These are phyloP conservation scores for Oostethus manadensis DNA, from an alignment of 2,113 vertebrate genomes.

Conservation along the genomic window DNA sequence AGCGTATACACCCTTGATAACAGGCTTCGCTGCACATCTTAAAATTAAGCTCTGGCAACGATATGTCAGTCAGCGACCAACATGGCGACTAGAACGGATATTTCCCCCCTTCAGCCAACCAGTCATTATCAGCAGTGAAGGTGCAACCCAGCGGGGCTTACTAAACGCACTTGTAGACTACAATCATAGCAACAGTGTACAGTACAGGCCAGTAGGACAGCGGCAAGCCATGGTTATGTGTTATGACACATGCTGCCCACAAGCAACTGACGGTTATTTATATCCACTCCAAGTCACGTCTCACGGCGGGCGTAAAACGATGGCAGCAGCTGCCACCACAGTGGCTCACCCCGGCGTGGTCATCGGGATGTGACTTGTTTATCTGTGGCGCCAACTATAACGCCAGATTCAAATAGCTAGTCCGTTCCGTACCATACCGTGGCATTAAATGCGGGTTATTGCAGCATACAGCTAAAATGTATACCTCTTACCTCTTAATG, in stretches of 20 bases:
- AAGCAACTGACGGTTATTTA: slow-evolving; percentile 69
- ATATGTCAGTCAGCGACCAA: too few species aligned
- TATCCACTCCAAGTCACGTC: slow-evolving; percentile 29
- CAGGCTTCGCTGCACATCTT: too few species aligned
- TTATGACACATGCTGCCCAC: slow-evolving; percentile 41
- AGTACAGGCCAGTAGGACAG: not conserved
- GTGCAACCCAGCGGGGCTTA: not conserved
- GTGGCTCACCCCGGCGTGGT: slow-evolving; percentile 11
- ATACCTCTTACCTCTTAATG: not conserved
- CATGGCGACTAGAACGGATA: too few species aligned
- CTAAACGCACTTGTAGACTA: too few species aligned
- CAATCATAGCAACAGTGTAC: not conserved
- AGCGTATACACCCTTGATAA: too few species aligned
- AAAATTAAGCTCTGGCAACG: too few species aligned
- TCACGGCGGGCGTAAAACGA: slow-evolving; percentile 23
- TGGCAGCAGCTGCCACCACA: slow-evolving; percentile 44
- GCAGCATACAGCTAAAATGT: too few species aligned
- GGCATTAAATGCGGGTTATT: not conserved
- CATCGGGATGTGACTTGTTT: not conserved
- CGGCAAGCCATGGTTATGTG: slow-evolving; percentile 11
- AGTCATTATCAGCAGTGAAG: too few species aligned
- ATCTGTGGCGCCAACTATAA: not conserved
- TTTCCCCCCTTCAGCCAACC: too few species aligned
- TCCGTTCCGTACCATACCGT: not conserved
- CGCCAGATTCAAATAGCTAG: not conserved